phyloP scores from a whole-genome alignment of 2,113 vertebrate species.

The Cheilinus undulatus region DNA sequence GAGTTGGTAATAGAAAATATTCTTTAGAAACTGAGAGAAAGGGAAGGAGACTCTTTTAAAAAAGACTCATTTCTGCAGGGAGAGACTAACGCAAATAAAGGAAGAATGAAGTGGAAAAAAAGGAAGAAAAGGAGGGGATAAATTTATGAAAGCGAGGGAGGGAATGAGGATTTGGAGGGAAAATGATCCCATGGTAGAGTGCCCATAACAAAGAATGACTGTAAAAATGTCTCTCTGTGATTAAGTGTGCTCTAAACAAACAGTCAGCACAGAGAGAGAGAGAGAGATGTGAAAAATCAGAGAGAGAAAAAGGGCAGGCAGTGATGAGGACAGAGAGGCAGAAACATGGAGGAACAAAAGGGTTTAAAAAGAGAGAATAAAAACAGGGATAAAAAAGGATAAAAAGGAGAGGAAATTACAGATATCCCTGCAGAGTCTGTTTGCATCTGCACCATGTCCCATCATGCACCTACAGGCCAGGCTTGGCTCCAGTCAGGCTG shows the following conservation, averaged over 20 bases:
- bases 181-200: conserved; percentile 37
- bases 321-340: neutral
- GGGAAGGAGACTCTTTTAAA: conserved; percentile 3
- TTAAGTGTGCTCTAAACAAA: conserved; percentile 36
- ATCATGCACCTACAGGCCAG: neutral
- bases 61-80: conserved; percentile 25
- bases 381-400: no score
- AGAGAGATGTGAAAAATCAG: neutral
- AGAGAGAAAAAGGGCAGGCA: neutral
- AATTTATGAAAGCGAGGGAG: conserved; percentile 1
- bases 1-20: conserved; percentile 67
- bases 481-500: neutral
- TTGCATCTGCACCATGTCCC: neutral
- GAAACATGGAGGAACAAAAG: neutral
- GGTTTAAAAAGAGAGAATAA: no score
- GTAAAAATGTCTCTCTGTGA: conserved; percentile 36
- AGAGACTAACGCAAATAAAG: conserved; percentile 26
- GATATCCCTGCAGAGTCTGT: neutral
- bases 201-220: conserved; percentile 28
- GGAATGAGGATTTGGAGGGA: conserved; percentile 29
- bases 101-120: conserved; percentile 24
- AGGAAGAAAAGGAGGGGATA: neutral
- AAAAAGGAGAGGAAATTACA: no score
- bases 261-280: neutral
- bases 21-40: conserved; percentile 36